Evolutionary conservation across 2,113 vertebrate genomes (phyloP), one percentile per base, ranked within the genome.

Genomic region (Spea bombifrons): DNA sequence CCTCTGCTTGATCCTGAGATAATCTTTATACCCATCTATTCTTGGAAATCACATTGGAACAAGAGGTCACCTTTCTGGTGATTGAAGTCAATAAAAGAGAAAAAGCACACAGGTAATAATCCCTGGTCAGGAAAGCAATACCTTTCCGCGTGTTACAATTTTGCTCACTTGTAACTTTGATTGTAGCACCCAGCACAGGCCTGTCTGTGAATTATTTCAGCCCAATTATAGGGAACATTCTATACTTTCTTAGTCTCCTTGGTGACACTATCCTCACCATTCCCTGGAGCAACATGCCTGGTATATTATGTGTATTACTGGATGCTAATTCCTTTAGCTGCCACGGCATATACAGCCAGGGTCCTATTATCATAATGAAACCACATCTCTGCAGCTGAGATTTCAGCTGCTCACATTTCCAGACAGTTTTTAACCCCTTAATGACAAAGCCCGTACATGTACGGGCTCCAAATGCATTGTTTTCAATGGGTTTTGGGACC

Each of bases 161-260:
- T 59, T 13, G 15, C 12, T 59, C 55, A 59, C 4, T 59, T 59
- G 6, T 13, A 3, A 13, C 8, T 5, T 13, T 5, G 4, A 12
- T 59, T 12, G 65, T 4, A 46, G 7, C 66, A 55, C 53, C 13
- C 7, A 44, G 47, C 10, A 9, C 9, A 5, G 16, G 16, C 43
- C 45, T 45, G 4, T 17, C 13, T 45, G 4, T 3, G 5, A 48
- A 13, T 50, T 17, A 15, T 4, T 43, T 77, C 13, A 49, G 16
- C 16, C 10, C 30, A 47, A 13, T 63, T 5, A 63, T 9, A 64
- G 46, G 53, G 46, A 63, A 16, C 46, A 67, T 44, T 30, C 47
- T 67, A 13, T 17, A 59, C 3, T 76, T 68, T 68, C 75, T 13
- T 17, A 44, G 53, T 76, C 75, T 76, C 75, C 52, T 55, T 69